A percentile compares a stretch with the other conserved stretches of the same genome.
Conservation (phyloP, 2,113 vertebrate species). For the Corythornis vintsioides region DNA sequence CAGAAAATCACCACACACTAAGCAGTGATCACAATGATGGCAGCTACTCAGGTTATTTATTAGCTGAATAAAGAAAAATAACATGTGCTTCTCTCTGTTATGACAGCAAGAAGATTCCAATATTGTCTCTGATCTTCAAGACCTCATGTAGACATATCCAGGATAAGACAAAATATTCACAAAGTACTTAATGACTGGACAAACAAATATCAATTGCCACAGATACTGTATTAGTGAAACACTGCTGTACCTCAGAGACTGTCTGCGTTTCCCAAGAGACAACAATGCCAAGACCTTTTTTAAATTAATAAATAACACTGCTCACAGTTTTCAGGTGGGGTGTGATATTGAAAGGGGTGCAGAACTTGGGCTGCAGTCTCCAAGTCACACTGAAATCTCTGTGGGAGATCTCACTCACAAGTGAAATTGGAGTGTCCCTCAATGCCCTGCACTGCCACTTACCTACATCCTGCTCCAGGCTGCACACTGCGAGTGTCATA, state of each 20-base stretch:
- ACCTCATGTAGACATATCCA: not conserved
- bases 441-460: not conserved
- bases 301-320: not conserved
- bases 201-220: not conserved
- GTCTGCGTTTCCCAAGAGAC: not conserved
- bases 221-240: not conserved
- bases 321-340: not conserved
- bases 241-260: not conserved
- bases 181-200: not conserved
- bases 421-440: not conserved
- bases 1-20: not conserved
- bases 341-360: rapidly evolving
- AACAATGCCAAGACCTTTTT: not conserved
- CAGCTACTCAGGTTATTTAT: not conserved
- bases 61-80: not conserved
- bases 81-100: not conserved
- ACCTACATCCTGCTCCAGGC: not conserved
- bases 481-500: not conserved
- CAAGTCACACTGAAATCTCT: not conserved
- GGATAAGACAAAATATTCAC: not conserved
- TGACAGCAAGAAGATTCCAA: not conserved
- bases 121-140: not conserved
- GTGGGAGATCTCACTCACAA: not conserved
- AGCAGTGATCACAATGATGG: not conserved
- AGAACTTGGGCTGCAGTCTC: rapidly evolving